Percentiles rank a stretch among this genome's conserved stretches.
Conservation (phyloP, 2,888 invertebrate species). For the Gandaritis pyraliata region DNA sequence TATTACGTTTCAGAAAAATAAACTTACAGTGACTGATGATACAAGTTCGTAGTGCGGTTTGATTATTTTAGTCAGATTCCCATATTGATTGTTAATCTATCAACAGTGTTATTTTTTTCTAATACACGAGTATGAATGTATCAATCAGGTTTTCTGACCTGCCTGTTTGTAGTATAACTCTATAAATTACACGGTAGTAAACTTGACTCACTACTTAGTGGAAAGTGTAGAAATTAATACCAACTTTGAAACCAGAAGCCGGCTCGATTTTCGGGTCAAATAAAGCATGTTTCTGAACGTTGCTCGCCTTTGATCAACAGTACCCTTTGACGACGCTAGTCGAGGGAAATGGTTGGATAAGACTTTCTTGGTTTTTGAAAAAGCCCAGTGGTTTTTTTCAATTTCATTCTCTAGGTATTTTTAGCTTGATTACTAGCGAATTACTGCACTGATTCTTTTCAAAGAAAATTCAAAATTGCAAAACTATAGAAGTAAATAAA, state of each 20-base stretch:
- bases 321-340: conserved; percentile 37
- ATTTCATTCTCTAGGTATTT: conserved; percentile 13
- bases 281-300: conserved; percentile 32
- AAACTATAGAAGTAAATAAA: background rate
- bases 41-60: too few relatives aligned
- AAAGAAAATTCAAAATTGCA: background rate
- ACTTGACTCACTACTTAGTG: background rate
- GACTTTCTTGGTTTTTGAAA: conserved; percentile 26
- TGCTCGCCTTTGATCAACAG: conserved; percentile 38
- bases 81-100: too few relatives aligned
- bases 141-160: too few relatives aligned
- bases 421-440: background rate
- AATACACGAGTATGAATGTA: background rate
- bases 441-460: background rate
- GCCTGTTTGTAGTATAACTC: background rate
- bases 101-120: background rate
- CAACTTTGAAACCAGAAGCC: conserved; percentile 27
- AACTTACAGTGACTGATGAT: too few relatives aligned
- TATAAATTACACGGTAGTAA: background rate
- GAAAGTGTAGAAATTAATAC: conserved; percentile 10
- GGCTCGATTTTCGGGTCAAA: conserved; percentile 34
- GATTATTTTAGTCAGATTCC: too few relatives aligned
- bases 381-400: conserved; percentile 18
- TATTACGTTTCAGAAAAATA: too few relatives aligned
- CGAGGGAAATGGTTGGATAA: conserved; percentile 27